These are phyloP conservation scores for Rhabditoides inermis DNA, from an alignment of 2,888 invertebrate species.

Conservation along the genomic window DNA sequence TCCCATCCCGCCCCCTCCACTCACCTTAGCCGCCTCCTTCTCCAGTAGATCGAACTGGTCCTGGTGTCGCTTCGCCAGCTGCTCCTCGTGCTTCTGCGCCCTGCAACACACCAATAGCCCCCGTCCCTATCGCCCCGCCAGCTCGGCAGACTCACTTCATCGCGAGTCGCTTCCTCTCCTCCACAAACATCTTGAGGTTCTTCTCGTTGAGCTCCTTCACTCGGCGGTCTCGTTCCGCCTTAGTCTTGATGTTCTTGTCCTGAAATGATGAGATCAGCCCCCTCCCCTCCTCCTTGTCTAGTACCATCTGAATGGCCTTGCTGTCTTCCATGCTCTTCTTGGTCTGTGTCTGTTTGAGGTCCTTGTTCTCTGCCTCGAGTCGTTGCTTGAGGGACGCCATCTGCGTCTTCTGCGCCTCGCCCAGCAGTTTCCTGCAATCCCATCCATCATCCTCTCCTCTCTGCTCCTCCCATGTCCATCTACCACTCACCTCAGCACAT, in stretches of 20 bases:
- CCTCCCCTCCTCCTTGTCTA: not conserved
- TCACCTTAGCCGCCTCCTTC: slow-evolving; percentile 33
- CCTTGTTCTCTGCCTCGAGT: slow-evolving; percentile 71
- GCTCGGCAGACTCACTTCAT: slow-evolving; percentile 27
- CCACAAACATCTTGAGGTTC: slow-evolving; percentile 52
- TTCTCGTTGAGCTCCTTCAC: slow-evolving; percentile 82
- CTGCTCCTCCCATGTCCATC: not conserved
- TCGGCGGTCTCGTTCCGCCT: slow-evolving; percentile 81
- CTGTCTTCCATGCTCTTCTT: slow-evolving; percentile 93
- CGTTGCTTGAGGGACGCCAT: slow-evolving; percentile 35
- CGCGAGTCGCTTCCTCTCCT: slow-evolving; percentile 48
- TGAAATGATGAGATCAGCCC: slow-evolving; percentile 50
- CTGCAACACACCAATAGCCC: slow-evolving; percentile 17
- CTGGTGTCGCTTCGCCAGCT: slow-evolving; percentile 39
- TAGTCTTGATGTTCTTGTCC: slow-evolving; percentile 88
- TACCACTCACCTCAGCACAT: slow-evolving; percentile 57
- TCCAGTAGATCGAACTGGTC: slow-evolving; percentile 46
- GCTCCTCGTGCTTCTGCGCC: slow-evolving; percentile 45
- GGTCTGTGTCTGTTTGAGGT: slow-evolving; percentile 85
- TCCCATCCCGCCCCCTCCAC: not conserved
- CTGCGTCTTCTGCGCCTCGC: slow-evolving; percentile 66
- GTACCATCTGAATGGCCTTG: slow-evolving; percentile 68
- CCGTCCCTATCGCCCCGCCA: not conserved
- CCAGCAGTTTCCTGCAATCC: slow-evolving; percentile 65
- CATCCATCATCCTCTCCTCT: not conserved